Evolutionary conservation across 2,797 vertebrate species (phyloP).

Genomic region (Bradypodion ventrale): DNA sequence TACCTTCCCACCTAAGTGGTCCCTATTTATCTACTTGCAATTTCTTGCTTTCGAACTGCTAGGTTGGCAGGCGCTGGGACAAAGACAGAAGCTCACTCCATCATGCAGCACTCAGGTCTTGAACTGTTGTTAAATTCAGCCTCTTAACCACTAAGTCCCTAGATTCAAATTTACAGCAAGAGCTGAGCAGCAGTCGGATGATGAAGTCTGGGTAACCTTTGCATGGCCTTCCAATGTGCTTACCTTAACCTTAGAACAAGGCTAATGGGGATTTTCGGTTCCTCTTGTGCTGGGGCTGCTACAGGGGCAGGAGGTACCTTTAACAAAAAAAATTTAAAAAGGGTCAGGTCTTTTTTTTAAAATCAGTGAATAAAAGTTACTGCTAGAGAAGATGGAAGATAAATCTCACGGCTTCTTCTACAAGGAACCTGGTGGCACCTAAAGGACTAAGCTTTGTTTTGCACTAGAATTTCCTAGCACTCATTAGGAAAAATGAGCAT

Average conservation of each 20-base stretch:
- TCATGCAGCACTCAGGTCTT: too few species aligned
- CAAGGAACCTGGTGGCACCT: too few species aligned
- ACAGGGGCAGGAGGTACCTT: constrained; percentile 68
- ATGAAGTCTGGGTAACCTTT: not conserved
- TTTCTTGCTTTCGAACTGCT: too few species aligned
- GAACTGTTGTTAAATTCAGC: too few species aligned
- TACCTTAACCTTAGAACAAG: constrained; percentile 97
- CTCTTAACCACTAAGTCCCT: too few species aligned
- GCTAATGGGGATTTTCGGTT: constrained; percentile 87
- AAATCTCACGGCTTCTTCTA: too few species aligned
- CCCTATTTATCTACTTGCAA: too few species aligned
- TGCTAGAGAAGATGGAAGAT: not conserved
- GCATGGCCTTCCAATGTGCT: constrained; percentile 33
- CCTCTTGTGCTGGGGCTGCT: constrained; percentile 70
- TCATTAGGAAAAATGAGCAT: too few species aligned
- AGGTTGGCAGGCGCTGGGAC: not conserved
- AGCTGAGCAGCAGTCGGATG: not conserved
- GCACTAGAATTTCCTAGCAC: too few species aligned
- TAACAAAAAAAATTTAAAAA: constrained; percentile 31
- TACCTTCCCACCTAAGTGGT: too few species aligned
- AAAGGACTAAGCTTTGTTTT: too few species aligned
- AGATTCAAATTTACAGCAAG: too few species aligned
- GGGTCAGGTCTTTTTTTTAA: not conserved
- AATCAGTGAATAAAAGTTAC: not conserved
- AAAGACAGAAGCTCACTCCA: not conserved